These are phyloP conservation scores for Scolanthus callimorphus DNA, from an alignment of 92 coral and sea anemone genomes.

Conservation along the genomic window DNA sequence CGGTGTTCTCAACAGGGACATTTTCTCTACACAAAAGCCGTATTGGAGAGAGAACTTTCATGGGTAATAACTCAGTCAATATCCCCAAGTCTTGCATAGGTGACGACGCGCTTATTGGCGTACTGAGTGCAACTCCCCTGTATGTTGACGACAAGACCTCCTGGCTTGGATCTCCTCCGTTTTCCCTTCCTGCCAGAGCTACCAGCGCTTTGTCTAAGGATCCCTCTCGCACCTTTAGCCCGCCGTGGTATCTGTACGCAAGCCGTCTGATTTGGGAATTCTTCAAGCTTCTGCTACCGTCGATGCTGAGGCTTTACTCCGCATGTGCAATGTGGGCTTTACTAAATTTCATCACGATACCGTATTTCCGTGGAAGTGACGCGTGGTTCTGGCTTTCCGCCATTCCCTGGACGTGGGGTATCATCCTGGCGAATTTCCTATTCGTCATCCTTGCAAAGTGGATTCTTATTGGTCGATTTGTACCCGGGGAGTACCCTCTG, in stretches of 20 bases:
- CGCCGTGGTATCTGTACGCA: not conserved
- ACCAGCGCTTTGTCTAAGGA: not conserved
- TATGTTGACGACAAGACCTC: too few species aligned
- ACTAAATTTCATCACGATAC: not conserved
- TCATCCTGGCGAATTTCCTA: not conserved
- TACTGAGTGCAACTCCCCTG: not conserved
- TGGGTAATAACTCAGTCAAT: too few species aligned
- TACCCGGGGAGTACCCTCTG: not conserved
- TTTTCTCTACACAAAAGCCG: not conserved
- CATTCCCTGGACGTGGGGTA: not conserved
- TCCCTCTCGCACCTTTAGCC: constrained; percentile 6
- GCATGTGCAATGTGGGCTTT: not conserved
- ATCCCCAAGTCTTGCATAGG: not conserved
- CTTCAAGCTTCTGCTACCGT: constrained; percentile 1
- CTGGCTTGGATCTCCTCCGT: not conserved
- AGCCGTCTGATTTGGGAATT: constrained; percentile 4
- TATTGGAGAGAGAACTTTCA: constrained; percentile 2
- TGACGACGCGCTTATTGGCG: constrained; percentile 2
- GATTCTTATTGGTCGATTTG: constrained; percentile 7
- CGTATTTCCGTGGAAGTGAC: not conserved
- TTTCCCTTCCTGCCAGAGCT: constrained; percentile 1
- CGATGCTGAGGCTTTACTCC: not conserved
- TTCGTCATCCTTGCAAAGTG: not conserved
- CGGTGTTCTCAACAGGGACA: not conserved
- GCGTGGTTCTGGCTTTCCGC: constrained; percentile 2